Conservation (phyloP, 1,140 invertebrate species). For the Nixonia krombeini region DNA sequence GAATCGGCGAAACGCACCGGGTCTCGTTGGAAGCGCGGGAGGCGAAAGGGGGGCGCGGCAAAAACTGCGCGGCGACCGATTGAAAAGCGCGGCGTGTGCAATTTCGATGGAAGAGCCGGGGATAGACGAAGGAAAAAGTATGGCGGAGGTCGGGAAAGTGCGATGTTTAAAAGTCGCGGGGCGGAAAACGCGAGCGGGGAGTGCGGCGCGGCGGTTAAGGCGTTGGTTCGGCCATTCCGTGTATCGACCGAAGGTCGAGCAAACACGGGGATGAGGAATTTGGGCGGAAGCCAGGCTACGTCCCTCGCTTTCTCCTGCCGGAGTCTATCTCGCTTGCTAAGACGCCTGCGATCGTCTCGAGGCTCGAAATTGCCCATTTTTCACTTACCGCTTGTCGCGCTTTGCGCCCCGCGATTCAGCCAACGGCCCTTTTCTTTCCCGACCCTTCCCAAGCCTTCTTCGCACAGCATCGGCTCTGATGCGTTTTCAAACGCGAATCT, state of each 20-base stretch:
- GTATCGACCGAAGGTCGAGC: constrained; percentile 47
- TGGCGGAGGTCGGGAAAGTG: constrained; percentile 1
- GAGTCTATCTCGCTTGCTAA: constrained; percentile 30
- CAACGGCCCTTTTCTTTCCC: too few species aligned
- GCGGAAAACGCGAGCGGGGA: constrained; percentile 2
- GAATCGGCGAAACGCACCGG: too few species aligned
- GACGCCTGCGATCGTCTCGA: constrained; percentile 33
- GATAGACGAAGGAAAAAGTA: too few species aligned
- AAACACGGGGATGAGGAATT: constrained; percentile 45
- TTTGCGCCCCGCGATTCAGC: constrained; percentile 21
- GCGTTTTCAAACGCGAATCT: too few species aligned
- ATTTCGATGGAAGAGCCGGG: too few species aligned
- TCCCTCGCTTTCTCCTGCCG: constrained; percentile 29
- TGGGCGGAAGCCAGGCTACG: constrained; percentile 44
- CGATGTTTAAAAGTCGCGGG: not conserved
- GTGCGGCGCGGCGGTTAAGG: constrained; percentile 20
- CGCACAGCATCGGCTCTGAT: too few species aligned
- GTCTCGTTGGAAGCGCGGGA: not conserved
- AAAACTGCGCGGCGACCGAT: too few species aligned
- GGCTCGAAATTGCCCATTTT: constrained; percentile 48
- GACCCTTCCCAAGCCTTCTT: too few species aligned
- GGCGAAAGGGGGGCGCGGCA: not conserved
- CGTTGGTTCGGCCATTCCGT: constrained; percentile 41
- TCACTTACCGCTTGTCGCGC: constrained; percentile 43
- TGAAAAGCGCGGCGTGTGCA: not conserved